Conservation (phyloP, 2,888 invertebrate genomes). For the Heliconius ethilla region DNA sequence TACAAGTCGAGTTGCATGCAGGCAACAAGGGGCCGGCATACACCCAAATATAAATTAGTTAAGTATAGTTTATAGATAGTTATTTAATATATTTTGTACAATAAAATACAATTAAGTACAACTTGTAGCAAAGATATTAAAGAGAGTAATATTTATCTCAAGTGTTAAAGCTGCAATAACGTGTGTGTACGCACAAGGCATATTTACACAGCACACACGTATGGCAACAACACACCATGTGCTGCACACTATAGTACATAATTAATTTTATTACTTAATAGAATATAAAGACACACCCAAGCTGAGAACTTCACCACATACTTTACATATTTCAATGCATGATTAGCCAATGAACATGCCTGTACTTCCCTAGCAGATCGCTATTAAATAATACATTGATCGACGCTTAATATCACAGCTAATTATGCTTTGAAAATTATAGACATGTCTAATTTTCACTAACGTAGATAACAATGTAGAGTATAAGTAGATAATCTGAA, state of each 20-base stretch:
- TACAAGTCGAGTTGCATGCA: constrained; percentile 80
- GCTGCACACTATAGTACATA: constrained; percentile 81
- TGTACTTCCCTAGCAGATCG: constrained; percentile 78
- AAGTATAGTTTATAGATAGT: constrained; percentile 80
- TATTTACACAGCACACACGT: constrained; percentile 82
- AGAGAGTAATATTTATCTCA: constrained; percentile 82
- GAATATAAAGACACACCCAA: constrained; percentile 81
- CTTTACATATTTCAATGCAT: constrained; percentile 82
- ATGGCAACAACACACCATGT: constrained; percentile 76
- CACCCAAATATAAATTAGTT: constrained; percentile 79
- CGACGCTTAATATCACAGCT: constrained; percentile 82
- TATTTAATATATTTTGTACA: constrained; percentile 87
- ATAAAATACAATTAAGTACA: constrained; percentile 86
- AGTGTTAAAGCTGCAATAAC: constrained; percentile 81
- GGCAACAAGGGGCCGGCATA: constrained; percentile 79
- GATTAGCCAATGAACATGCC: constrained; percentile 82
- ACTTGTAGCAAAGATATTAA: constrained; percentile 86
- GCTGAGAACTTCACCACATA: constrained; percentile 77
- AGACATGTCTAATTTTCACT: constrained; percentile 82
- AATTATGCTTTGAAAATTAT: constrained; percentile 83
- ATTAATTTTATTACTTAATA: constrained; percentile 78
- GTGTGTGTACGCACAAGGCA: constrained; percentile 81
- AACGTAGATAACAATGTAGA: constrained; percentile 82
- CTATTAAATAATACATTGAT: constrained; percentile 82
- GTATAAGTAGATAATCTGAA: constrained; percentile 82